Conservation (phyloP, 2,888 invertebrate species). For the Xestobium rufovillosum region DNA sequence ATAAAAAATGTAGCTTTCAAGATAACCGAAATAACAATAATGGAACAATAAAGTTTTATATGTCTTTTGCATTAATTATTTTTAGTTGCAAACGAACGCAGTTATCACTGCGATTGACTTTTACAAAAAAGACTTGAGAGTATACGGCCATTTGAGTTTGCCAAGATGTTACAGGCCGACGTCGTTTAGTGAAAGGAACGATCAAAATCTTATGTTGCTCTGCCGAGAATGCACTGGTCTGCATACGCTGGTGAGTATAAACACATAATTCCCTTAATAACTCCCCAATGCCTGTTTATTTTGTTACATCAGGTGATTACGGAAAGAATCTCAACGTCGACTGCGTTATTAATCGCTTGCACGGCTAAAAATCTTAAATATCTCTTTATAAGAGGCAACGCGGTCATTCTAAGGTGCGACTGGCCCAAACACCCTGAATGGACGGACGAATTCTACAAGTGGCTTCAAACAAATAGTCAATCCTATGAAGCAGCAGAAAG, state of each 20-base stretch:
- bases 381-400: constrained; percentile 62
- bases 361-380: constrained; percentile 55
- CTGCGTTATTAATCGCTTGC: constrained; percentile 61
- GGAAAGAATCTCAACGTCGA: constrained; percentile 71
- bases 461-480: constrained; percentile 55
- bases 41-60: background rate
- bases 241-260: constrained; percentile 54
- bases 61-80: constrained; percentile 12
- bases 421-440: constrained; percentile 63
- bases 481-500: constrained; percentile 58
- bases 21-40: too few relatives aligned
- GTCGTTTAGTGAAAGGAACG: constrained; percentile 62
- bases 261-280: too few relatives aligned
- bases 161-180: constrained; percentile 60
- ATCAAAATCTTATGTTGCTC: constrained; percentile 59
- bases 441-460: constrained; percentile 57
- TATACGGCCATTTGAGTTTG: constrained; percentile 61
- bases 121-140: constrained; percentile 54
- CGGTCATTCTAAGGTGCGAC: constrained; percentile 59
- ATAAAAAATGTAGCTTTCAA: too few relatives aligned
- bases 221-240: constrained; percentile 59
- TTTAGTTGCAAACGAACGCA: constrained; percentile 46
- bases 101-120: constrained; percentile 53
- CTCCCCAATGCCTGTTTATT: too few relatives aligned
- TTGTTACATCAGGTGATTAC: constrained; percentile 68